These are phyloP conservation scores for Ochropleura plecta DNA, from an alignment of 2,888 invertebrate genomes.

Conservation along the genomic window DNA sequence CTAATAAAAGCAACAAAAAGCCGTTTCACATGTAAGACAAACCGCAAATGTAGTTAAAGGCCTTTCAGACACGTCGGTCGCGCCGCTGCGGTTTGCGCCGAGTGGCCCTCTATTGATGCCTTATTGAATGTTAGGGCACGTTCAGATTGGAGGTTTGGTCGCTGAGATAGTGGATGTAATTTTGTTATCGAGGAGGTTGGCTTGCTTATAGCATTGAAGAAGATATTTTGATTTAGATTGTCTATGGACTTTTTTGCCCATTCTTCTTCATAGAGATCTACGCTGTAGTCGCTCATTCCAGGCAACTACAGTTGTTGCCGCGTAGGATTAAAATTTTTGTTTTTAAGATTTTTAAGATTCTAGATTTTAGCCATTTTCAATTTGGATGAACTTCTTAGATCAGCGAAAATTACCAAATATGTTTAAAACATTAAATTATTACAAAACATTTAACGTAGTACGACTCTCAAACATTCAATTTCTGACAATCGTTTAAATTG, in stretches of 20 bases:
- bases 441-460: too few relatives aligned
- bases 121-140: constrained; percentile 56
- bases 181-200: background rate
- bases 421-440: too few relatives aligned
- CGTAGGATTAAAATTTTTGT: background rate
- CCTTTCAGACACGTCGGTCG: constrained; percentile 59
- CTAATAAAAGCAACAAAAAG: constrained; percentile 60
- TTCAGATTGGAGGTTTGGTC: constrained; percentile 11
- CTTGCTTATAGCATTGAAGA: background rate
- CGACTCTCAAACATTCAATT: background rate
- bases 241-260: background rate
- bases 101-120: constrained; percentile 66
- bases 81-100: constrained; percentile 58
- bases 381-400: too few relatives aligned
- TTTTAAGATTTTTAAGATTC: too few relatives aligned
- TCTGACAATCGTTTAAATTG: background rate
- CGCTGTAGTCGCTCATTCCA: too few relatives aligned
- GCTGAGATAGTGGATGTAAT: background rate
- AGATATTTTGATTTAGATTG: background rate
- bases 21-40: constrained; percentile 52
- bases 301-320: background rate
- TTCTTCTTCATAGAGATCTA: background rate
- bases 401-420: too few relatives aligned
- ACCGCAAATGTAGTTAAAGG: constrained; percentile 65
- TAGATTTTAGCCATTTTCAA: too few relatives aligned